These are phyloP conservation scores for Macrophya alboannulata DNA, from an alignment of 2,888 invertebrate species.

Conservation along the genomic window DNA sequence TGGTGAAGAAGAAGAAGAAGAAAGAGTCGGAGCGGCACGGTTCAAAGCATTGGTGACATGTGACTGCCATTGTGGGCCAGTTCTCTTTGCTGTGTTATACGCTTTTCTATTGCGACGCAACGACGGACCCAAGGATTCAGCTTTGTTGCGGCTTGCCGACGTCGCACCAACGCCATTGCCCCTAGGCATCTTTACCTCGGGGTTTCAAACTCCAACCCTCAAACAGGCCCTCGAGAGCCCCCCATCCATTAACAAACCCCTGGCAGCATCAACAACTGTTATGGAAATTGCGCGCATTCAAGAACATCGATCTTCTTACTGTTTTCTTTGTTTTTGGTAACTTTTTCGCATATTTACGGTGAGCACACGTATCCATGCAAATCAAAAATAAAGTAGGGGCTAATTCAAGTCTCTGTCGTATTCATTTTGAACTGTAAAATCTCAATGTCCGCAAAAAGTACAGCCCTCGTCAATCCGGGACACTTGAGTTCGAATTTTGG, in stretches of 20 bases:
- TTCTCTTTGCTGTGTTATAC: constrained; percentile 65
- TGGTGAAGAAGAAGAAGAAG: constrained; percentile 63
- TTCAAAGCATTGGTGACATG: constrained; percentile 76
- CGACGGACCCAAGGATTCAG: constrained; percentile 67
- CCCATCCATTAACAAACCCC: constrained; percentile 20
- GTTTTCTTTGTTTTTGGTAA: not conserved
- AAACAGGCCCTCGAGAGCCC: constrained; percentile 24
- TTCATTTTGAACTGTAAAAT: too few relatives aligned
- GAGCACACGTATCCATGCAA: too few relatives aligned
- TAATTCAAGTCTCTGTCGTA: too few relatives aligned
- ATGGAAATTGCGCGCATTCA: constrained; percentile 1
- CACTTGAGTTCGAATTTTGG: not conserved
- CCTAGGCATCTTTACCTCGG: constrained; percentile 17
- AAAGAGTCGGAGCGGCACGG: constrained; percentile 70
- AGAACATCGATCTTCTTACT: not conserved
- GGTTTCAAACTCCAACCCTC: constrained; percentile 25
- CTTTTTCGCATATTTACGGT: not conserved
- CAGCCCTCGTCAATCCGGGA: not conserved
- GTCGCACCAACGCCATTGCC: constrained; percentile 43
- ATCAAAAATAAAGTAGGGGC: too few relatives aligned
- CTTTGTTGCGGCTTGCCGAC: constrained; percentile 69
- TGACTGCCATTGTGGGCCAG: constrained; percentile 74
- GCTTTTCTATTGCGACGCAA: constrained; percentile 73
- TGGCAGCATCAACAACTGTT: constrained; percentile 28
- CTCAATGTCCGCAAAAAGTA: too few relatives aligned